Percentiles rank a stretch among this genome's conserved stretches.
phyloP scores from a whole-genome alignment of 2,888 invertebrate species.

The Brachylomia viminalis region DNA sequence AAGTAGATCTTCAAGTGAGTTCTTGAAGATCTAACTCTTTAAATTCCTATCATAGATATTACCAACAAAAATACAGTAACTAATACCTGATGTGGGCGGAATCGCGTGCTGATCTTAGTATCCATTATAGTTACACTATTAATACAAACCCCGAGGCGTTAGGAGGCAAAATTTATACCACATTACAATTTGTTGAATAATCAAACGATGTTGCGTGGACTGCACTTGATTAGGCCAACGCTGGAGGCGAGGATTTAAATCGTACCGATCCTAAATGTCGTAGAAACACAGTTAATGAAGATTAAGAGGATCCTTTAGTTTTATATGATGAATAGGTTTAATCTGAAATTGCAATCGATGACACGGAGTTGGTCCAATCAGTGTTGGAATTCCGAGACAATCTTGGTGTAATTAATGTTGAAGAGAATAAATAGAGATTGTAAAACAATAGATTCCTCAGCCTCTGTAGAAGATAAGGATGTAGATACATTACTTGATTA shows the following conservation, averaged over 20 bases:
- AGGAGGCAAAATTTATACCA: slow-evolving; percentile 57
- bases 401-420: neutral
- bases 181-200: slow-evolving; percentile 59
- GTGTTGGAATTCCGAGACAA: neutral
- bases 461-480: neutral
- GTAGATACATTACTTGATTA: neutral
- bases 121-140: slow-evolving; percentile 54
- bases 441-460: slow-evolving; percentile 7
- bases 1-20: neutral
- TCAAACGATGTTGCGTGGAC: slow-evolving; percentile 55
- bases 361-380: slow-evolving; percentile 18
- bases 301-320: slow-evolving; percentile 46
- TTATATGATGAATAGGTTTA: slow-evolving; percentile 40
- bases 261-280: slow-evolving; percentile 51
- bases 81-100: slow-evolving; percentile 42
- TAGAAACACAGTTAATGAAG: slow-evolving; percentile 50
- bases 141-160: slow-evolving; percentile 56
- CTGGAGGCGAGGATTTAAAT: slow-evolving; percentile 61
- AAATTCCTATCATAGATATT: slow-evolving; percentile 24
- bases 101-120: slow-evolving; percentile 59
- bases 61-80: slow-evolving; percentile 21
- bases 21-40: too few relatives aligned
- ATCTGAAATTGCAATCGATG: slow-evolving; percentile 47
- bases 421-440: neutral
- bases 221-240: slow-evolving; percentile 59